A percentile compares a stretch with the other conserved stretches of the same genome.
Evolutionary conservation across 2,888 invertebrate species (phyloP).

Genomic region (Nasonia oneida): DNA sequence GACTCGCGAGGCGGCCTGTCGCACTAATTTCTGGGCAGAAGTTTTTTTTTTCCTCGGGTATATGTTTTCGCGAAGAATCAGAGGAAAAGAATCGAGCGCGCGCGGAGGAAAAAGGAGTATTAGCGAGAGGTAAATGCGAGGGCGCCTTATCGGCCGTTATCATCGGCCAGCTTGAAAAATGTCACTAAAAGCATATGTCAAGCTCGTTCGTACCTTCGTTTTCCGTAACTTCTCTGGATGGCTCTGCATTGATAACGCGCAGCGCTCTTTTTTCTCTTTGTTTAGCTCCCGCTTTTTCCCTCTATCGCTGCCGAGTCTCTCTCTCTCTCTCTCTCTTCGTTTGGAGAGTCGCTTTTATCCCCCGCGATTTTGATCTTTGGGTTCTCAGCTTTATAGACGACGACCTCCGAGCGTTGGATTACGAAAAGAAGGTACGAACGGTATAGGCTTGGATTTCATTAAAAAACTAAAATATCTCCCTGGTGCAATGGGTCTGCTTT

Average conservation of each 20-base stretch:
- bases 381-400: constrained; percentile 8
- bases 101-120: background rate
- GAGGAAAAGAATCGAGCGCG: background rate
- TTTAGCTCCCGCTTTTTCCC: constrained; percentile 1
- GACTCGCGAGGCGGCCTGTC: background rate
- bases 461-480: constrained; percentile 7
- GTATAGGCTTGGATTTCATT: constrained; percentile 33
- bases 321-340: background rate
- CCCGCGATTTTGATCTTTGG: constrained; percentile 32
- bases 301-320: background rate
- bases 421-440: background rate
- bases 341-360: constrained; percentile 5
- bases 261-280: background rate
- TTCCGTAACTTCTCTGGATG: background rate
- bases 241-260: constrained; percentile 25
- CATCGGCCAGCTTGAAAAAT: constrained; percentile 56
- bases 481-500: background rate
- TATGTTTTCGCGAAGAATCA: background rate
- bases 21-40: background rate
- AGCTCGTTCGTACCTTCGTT: constrained; percentile 15
- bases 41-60: background rate
- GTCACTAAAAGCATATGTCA: constrained; percentile 34
- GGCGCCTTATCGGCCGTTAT: constrained; percentile 50
- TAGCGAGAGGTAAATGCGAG: constrained; percentile 16
- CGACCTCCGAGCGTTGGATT: constrained; percentile 5